Base-by-base conservation (phyloP, 1,140 invertebrate genomes). In the Drosophila sp. region DNA sequence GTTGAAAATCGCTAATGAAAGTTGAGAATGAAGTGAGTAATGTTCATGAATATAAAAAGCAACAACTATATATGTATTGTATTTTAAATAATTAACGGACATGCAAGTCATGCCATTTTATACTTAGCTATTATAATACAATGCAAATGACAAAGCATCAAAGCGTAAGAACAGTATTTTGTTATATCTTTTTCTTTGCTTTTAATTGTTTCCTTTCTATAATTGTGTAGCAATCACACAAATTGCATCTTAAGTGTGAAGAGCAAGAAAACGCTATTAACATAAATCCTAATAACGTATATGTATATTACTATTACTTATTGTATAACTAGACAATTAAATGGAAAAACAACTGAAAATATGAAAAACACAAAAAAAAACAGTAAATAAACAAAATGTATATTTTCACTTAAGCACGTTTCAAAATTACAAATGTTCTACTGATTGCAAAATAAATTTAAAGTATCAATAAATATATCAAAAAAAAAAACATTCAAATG, bases 351-450 rank as follows among this genome's bases (percentile, higher is more conserved):
- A 63, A 40, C 5, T 40, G 2, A 51, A 53, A 43, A 76, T 14
- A 21, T 25, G 62, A 67, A 36, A 57, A 48, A 71, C n/a, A 34
- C 27, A 53, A 38, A 18, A 38, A 0, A n/a, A 50, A 63, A 46
- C 38, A 54, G 54, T 46, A 25, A 53, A 71, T 38, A 63, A 71
- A 71, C 61, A 66, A 21, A 21, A 81, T 87, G 75, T 87, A 87
- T 87, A 86, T 78, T 87, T 86, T 87, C 81, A 82, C 50, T 89
- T 86, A 78, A 81, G 75, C 81, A 86, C 81, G 78, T 87, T 86
- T 83, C 72, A 72, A 66, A 57, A 61, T 83, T 82, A 83, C 72
- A 83, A 83, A 83, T 82, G 80, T 82, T 82, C 80, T 83, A 82
- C 58, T 27, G 61, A 82, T 80, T 80, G 76, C 77, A 79, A 80